Evolutionary conservation across 2,888 invertebrate species (phyloP).

Genomic region (Frankliniella fusca): DNA sequence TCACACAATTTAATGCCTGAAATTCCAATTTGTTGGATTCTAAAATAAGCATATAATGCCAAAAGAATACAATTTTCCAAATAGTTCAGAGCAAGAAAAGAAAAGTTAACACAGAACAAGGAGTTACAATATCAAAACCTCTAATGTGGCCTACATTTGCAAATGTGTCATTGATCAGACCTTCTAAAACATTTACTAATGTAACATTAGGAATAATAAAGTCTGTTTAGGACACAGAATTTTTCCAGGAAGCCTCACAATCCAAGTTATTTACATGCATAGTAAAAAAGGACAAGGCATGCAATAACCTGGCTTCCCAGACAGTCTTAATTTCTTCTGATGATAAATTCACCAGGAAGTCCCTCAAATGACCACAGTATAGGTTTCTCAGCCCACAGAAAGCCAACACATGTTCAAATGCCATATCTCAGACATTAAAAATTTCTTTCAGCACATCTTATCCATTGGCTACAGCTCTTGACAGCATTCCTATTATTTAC

Average conservation of each 20-base stretch:
- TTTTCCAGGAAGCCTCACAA: conserved; percentile 1
- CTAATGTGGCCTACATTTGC: not conserved
- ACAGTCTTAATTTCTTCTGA: not conserved
- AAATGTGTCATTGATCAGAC: conserved; percentile 8
- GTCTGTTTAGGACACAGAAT: conserved; percentile 1
- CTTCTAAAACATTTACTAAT: not conserved
- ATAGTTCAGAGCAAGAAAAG: not conserved
- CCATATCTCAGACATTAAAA: not conserved
- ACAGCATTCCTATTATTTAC: not conserved
- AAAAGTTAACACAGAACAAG: conserved; percentile 1
- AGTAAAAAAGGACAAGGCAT: conserved; percentile 4
- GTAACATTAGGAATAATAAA: not conserved
- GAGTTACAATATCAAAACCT: conserved; percentile 7
- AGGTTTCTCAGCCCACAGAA: not conserved
- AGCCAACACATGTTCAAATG: not conserved
- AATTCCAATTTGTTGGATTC: not conserved
- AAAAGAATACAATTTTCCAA: not conserved
- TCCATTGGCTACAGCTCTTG: not conserved
- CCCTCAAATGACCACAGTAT: not conserved
- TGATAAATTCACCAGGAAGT: not conserved
- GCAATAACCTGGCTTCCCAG: conserved; percentile 9
- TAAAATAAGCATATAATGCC: conserved; percentile 4
- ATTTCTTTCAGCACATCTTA: not conserved
- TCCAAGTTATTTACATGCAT: not conserved
- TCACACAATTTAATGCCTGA: conserved; percentile 9